Percentiles rank a stretch among this genome's conserved stretches.
Conservation (phyloP, 2,113 vertebrate genomes). For the Mus musculus region DNA sequence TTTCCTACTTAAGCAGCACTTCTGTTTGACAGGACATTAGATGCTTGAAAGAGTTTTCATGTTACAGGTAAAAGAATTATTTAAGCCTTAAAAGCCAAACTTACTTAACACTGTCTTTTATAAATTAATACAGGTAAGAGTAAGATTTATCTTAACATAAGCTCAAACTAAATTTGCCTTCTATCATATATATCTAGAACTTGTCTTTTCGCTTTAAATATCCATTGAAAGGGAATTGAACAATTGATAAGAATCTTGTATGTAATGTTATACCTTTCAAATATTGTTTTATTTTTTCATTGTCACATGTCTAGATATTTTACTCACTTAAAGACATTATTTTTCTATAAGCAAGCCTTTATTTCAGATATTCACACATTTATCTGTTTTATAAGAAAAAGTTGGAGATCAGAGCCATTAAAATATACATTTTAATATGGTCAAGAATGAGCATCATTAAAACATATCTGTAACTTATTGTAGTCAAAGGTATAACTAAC, state of each 20-base stretch:
- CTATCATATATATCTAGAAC: background rate
- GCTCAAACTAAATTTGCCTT: background rate
- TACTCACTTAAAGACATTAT: background rate
- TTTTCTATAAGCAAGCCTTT: background rate
- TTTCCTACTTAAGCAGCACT: background rate
- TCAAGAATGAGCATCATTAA: background rate
- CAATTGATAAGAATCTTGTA: background rate
- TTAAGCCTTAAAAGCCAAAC: background rate
- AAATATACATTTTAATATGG: background rate
- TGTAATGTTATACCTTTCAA: background rate
- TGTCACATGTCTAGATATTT: too few species aligned
- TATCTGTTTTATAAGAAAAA: background rate
- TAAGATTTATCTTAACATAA: background rate
- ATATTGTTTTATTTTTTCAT: background rate
- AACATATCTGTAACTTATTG: rapidly evolving
- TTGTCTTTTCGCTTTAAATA: too few species aligned
- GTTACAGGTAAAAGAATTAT: background rate
- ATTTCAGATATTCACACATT: background rate
- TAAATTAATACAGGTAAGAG: background rate
- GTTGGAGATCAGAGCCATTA: background rate
- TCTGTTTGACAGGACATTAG: background rate
- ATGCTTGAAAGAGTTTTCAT: background rate
- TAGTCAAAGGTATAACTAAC: too few species aligned
- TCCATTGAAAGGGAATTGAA: background rate
- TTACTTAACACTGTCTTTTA: background rate